A percentile compares a stretch with the other conserved stretches of the same genome.
Conservation (phyloP, 2,797 vertebrate genomes). For the Leucoraja ocellata region DNA sequence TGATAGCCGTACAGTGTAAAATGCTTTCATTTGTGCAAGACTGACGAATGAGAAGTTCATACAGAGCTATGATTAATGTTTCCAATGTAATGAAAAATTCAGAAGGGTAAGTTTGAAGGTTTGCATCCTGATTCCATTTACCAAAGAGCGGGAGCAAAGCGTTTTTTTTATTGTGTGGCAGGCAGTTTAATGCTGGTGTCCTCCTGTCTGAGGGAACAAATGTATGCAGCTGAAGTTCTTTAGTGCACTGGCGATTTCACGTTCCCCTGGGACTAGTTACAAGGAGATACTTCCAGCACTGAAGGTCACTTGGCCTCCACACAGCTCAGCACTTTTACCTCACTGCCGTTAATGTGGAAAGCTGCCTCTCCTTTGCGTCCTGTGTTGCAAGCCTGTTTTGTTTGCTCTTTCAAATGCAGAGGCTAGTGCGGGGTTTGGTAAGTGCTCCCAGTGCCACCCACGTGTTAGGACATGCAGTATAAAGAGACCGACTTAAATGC, state of each 20-base stretch:
- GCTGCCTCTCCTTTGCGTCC: not conserved
- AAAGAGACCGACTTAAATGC: not conserved
- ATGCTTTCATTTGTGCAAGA: not conserved
- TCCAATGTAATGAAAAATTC: not conserved
- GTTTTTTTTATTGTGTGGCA: not conserved
- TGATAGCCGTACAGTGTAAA: not conserved
- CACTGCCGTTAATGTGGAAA: not conserved
- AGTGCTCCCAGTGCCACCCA: not conserved
- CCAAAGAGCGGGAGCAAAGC: not conserved
- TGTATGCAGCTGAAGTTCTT: not conserved
- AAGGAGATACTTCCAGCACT: constrained; percentile 3
- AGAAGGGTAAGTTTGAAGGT: not conserved
- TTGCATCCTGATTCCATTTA: not conserved
- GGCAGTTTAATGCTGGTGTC: not conserved
- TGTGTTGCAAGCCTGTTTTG: not conserved
- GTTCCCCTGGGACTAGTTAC: not conserved
- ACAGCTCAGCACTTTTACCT: constrained; percentile 9
- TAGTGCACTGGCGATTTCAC: not conserved
- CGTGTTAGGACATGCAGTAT: not conserved
- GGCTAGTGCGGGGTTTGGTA: not conserved
- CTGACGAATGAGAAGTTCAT: not conserved
- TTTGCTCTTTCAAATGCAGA: not conserved
- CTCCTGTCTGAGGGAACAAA: not conserved
- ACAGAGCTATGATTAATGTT: not conserved
- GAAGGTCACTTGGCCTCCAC: not conserved